Percentiles rank a stretch among this genome's conserved stretches.
Evolutionary conservation across 1,140 invertebrate species (phyloP).

Genomic region (Solenopsis fugax): DNA sequence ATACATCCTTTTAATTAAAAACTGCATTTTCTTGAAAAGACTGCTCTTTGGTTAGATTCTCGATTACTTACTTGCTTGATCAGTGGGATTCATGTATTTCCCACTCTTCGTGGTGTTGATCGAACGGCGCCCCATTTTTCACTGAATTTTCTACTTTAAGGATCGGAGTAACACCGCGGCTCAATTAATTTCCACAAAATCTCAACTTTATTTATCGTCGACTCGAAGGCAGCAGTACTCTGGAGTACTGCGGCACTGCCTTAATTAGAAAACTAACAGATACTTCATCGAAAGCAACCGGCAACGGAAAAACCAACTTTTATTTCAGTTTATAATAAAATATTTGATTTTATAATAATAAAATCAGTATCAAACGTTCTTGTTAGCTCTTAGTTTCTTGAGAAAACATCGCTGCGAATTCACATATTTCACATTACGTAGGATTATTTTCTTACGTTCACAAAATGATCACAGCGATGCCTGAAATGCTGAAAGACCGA

Average conservation of each 20-base stretch:
- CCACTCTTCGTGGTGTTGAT: constrained; percentile 99
- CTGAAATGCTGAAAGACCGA: not conserved
- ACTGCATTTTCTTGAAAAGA: not conserved
- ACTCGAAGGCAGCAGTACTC: not conserved
- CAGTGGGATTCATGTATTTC: constrained; percentile 99
- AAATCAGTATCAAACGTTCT: not conserved
- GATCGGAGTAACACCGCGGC: not conserved
- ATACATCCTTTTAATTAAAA: not conserved
- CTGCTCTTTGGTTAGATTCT: constrained; percentile 14
- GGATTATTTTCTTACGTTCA: not conserved
- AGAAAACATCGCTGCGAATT: not conserved
- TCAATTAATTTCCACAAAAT: constrained; percentile 18
- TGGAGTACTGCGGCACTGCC: not conserved
- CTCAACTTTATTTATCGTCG: constrained; percentile 64
- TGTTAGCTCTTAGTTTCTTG: not conserved
- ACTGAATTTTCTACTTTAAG: constrained; percentile 12
- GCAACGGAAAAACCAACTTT: not conserved
- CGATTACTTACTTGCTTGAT: constrained; percentile 96
- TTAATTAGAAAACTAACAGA: constrained; percentile 16
- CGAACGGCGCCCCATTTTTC: constrained; percentile 96
- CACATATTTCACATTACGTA: no score
- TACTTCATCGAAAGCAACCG: not conserved
- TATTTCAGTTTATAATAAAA: not conserved
- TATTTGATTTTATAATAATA: not conserved
- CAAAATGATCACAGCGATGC: not conserved